phyloP scores from a whole-genome alignment of 1,140 invertebrate genomes.

The Arion vulgaris region DNA sequence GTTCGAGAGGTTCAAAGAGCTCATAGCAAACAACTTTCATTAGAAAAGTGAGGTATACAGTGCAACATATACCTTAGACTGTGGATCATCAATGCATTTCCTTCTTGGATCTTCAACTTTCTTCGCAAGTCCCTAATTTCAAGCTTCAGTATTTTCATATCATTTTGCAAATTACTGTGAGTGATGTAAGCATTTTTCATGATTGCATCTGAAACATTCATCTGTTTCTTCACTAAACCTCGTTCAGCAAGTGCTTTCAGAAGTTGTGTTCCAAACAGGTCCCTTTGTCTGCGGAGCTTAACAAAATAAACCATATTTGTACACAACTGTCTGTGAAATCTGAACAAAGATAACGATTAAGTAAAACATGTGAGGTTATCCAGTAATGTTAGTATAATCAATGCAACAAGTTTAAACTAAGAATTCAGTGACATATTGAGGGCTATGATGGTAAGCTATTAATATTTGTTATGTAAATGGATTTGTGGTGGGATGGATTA shows the following conservation, averaged over 20 bases:
- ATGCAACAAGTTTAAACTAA: too few relatives aligned
- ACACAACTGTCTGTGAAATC: too few relatives aligned
- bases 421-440: too few relatives aligned
- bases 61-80: neutral
- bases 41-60: too few relatives aligned
- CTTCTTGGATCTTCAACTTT: constrained; percentile 14
- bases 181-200: neutral
- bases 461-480: too few relatives aligned
- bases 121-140: constrained; percentile 7
- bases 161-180: neutral
- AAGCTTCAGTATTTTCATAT: neutral
- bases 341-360: too few relatives aligned
- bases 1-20: too few relatives aligned
- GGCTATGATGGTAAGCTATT: too few relatives aligned
- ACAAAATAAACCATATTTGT: neutral
- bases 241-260: neutral
- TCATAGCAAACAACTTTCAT: too few relatives aligned
- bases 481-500: too few relatives aligned
- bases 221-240: neutral
- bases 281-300: constrained; percentile 12
- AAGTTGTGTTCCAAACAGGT: constrained; percentile 17
- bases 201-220: neutral
- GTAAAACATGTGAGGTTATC: too few relatives aligned
- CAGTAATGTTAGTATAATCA: too few relatives aligned
- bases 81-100: neutral